Percentiles rank a stretch among this genome's conserved stretches.
phyloP scores from a whole-genome alignment of 2,888 invertebrate genomes.

The Cryptocephalus moraei region DNA sequence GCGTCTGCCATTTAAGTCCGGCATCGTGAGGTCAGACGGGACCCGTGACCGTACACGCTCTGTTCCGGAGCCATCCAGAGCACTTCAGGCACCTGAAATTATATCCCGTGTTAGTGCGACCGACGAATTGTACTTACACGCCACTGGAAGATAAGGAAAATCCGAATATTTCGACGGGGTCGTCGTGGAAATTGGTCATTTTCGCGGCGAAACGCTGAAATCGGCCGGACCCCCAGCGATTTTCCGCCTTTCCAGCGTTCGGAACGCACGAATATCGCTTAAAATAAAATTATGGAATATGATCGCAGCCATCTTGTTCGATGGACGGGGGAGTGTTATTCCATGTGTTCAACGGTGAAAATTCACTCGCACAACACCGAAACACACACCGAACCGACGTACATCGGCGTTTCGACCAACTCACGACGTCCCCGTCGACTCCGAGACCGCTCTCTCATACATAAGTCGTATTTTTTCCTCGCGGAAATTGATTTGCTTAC shows the following conservation, averaged over 20 bases:
- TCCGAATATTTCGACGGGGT: background rate
- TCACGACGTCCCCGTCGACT: background rate
- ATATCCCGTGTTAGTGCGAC: too few relatives aligned
- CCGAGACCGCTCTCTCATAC: conserved; percentile 16
- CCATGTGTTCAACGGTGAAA: conserved; percentile 38
- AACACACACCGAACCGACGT: too few relatives aligned
- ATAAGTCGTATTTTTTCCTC: conserved; percentile 21
- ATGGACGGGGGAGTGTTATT: conserved; percentile 41
- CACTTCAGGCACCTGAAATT: conserved; percentile 21
- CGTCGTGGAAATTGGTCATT: background rate
- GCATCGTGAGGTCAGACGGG: conserved; percentile 19
- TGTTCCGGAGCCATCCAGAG: conserved; percentile 34
- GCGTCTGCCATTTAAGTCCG: conserved; percentile 64
- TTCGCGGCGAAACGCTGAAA: background rate
- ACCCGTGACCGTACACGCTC: conserved; percentile 9
- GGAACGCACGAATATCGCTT: conserved; percentile 29
- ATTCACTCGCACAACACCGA: conserved; percentile 14
- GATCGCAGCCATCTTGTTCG: conserved; percentile 41
- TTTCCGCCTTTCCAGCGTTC: conserved; percentile 1
- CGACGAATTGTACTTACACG: too few relatives aligned
- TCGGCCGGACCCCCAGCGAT: background rate
- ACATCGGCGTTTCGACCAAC: too few relatives aligned
- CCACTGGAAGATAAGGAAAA: conserved; percentile 1
- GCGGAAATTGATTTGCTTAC: conserved; percentile 39
- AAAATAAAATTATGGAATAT: conserved; percentile 26